Percentiles rank a stretch among this genome's conserved stretches.
phyloP scores from a whole-genome alignment of 2,113 vertebrate species.

The Periophthalmodon schlosseri region DNA sequence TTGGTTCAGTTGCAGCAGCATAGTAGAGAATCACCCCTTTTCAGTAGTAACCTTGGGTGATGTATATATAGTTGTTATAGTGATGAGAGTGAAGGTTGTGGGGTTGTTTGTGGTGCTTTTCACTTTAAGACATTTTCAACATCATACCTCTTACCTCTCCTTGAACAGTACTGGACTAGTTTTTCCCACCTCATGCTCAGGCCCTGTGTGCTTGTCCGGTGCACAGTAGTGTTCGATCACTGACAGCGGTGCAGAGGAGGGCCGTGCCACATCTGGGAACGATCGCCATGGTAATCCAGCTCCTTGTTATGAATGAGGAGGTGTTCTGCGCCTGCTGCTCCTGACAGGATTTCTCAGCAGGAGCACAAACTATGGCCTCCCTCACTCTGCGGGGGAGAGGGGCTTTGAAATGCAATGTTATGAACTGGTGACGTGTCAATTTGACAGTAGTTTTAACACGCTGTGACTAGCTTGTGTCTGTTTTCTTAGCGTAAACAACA shows the following conservation, averaged over 20 bases:
- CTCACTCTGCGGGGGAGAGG: slow-evolving; percentile 13
- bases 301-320: slow-evolving; percentile 71
- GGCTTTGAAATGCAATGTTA: slow-evolving; percentile 19
- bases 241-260: slow-evolving; percentile 67
- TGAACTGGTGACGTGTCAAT: slow-evolving; percentile 28
- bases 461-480: not conserved
- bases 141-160: not conserved
- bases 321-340: slow-evolving; percentile 59
- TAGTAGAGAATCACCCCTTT: too few species aligned
- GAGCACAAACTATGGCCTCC: slow-evolving; percentile 42
- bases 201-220: slow-evolving; percentile 48
- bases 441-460: slow-evolving; percentile 8
- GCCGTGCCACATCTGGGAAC: slow-evolving; percentile 80
- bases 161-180: slow-evolving; percentile 44
- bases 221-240: slow-evolving; percentile 72
- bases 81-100: too few species aligned
- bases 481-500: not conserved
- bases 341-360: slow-evolving; percentile 60
- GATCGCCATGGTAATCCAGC: slow-evolving; percentile 78
- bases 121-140: not conserved
- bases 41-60: too few species aligned
- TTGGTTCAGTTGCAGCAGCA: too few species aligned
- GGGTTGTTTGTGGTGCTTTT: too few species aligned
- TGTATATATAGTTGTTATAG: too few species aligned
- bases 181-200: slow-evolving; percentile 9